Percentiles rank a stretch among this genome's conserved stretches.
Evolutionary conservation across 2,113 vertebrate species (phyloP).

Genomic region (Proteles cristata): DNA sequence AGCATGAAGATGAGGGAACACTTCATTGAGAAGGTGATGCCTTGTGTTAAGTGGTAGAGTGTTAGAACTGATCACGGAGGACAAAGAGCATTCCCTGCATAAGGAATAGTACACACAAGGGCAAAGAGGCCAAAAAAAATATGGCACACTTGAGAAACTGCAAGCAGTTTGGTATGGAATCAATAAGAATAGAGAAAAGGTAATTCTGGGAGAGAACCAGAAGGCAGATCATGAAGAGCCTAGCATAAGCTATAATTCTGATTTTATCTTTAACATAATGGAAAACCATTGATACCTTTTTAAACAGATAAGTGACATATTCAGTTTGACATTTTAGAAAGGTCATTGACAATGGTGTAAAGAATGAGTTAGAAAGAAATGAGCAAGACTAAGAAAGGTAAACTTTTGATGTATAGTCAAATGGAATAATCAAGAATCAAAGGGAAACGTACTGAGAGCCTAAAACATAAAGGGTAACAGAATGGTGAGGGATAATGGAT

Average conservation of each 20-base stretch:
- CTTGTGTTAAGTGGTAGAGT: background rate
- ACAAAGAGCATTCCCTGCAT: background rate
- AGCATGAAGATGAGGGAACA: background rate
- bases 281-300: slow-evolving; percentile 13
- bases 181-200: background rate
- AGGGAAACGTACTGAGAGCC: background rate
- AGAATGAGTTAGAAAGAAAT: background rate
- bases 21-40: background rate
- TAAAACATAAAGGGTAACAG: background rate
- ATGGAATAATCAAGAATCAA: slow-evolving; percentile 48
- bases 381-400: background rate
- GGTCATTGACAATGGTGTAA: background rate
- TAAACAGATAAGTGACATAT: background rate
- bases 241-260: background rate
- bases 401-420: slow-evolving; percentile 33
- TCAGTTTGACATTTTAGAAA: slow-evolving; percentile 42
- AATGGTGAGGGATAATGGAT: background rate
- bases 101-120: background rate
- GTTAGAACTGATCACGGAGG: background rate
- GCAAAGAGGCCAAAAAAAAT: background rate
- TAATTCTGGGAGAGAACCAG: background rate
- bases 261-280: background rate
- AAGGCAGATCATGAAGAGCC: background rate
- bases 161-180: background rate
- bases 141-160: background rate